Evolutionary conservation across 2,888 invertebrate species (phyloP).

Genomic region (Limnephilus rhombicus): DNA sequence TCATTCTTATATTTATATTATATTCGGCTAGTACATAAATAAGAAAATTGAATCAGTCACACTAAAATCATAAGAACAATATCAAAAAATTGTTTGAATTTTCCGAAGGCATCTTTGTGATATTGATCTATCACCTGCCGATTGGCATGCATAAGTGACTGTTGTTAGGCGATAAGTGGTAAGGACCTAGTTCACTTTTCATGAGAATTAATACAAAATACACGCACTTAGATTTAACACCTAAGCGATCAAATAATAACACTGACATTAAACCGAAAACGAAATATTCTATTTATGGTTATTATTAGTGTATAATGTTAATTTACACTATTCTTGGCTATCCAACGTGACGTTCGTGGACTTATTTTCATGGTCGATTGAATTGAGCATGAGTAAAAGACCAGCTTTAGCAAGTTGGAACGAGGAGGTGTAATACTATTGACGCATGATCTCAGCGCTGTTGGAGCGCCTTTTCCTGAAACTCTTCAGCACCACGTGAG

Average conservation of each 20-base stretch:
- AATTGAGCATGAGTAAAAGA: background rate
- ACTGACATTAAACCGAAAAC: background rate
- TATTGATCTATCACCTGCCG: background rate
- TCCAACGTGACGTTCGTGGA: background rate
- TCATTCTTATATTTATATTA: too few species aligned
- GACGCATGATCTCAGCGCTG: constrained; percentile 52
- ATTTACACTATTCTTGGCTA: background rate
- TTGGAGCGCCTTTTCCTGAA: constrained; percentile 45
- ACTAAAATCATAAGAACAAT: background rate
- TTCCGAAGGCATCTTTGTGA: background rate
- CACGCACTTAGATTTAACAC: background rate
- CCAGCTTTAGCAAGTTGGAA: background rate
- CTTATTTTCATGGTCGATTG: background rate
- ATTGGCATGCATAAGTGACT: background rate
- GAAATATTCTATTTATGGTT: background rate
- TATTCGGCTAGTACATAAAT: too few species aligned
- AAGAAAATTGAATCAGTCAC: background rate
- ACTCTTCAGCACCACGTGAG: constrained; percentile 68
- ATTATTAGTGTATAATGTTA: background rate
- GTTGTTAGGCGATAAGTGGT: background rate
- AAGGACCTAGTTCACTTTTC: background rate
- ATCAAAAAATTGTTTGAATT: background rate
- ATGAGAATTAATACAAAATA: background rate
- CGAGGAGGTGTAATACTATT: background rate
- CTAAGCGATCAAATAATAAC: background rate